A percentile compares a stretch with the other conserved stretches of the same genome.
Evolutionary conservation across 2,888 invertebrate genomes (phyloP).

Genomic region (Melanostoma mellinum): DNA sequence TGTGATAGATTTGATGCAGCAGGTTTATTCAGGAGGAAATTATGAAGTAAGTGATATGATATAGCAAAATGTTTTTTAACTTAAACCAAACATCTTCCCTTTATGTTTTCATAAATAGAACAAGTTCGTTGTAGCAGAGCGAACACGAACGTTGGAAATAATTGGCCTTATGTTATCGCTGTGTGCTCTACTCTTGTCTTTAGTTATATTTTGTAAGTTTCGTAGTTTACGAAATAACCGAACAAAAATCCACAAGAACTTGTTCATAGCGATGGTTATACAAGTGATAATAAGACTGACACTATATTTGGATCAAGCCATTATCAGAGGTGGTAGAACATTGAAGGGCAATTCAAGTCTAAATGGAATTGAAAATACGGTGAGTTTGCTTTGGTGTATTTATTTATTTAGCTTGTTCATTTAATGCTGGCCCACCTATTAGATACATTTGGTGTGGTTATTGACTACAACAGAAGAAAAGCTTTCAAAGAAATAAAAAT

Average conservation of each 20-base stretch:
- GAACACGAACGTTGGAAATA: constrained; percentile 90
- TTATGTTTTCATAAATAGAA: constrained; percentile 82
- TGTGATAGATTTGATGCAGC: constrained; percentile 86
- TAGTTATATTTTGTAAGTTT: constrained; percentile 91
- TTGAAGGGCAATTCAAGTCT: constrained; percentile 79
- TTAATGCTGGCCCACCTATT: too few species aligned
- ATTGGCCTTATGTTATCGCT: constrained; percentile 92
- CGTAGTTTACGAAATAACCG: constrained; percentile 90
- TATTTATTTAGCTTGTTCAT: too few species aligned
- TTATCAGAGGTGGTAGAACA: constrained; percentile 80
- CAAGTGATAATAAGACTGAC: constrained; percentile 89
- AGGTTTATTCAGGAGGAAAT: constrained; percentile 82
- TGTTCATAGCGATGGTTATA: constrained; percentile 91
- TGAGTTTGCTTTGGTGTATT: constrained; percentile 80
- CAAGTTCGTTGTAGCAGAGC: constrained; percentile 87
- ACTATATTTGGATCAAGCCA: constrained; percentile 89
- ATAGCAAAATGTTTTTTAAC: neutral
- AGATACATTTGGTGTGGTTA: too few species aligned
- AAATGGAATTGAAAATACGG: constrained; percentile 86
- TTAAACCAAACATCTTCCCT: neutral
- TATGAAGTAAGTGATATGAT: constrained; percentile 80
- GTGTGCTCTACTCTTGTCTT: constrained; percentile 87
- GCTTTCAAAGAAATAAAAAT: too few species aligned
- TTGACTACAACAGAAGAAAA: too few species aligned
- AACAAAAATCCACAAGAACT: constrained; percentile 92